Conservation (phyloP, 2,113 vertebrate species). For the Peromyscus polionotus region DNA sequence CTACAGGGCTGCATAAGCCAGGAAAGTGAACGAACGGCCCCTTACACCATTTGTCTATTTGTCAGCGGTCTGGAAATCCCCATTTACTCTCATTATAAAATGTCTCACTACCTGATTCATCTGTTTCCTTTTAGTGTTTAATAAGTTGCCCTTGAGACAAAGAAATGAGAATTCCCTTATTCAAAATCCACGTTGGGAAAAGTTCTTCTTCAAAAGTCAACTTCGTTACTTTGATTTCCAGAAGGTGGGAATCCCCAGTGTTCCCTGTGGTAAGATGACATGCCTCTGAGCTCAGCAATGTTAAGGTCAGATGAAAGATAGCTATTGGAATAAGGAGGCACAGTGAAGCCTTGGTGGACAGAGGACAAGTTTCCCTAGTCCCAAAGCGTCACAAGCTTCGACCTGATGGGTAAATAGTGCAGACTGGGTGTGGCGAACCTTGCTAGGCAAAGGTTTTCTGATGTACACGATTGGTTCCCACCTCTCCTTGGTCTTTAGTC, state of each 20-base stretch:
- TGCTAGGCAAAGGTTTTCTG: not conserved
- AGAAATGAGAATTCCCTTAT: slow-evolving; percentile 5
- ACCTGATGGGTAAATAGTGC: not conserved
- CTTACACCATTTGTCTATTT: not conserved
- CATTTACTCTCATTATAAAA: slow-evolving; percentile 20
- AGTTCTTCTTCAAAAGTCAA: slow-evolving; percentile 34
- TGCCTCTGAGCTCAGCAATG: not conserved
- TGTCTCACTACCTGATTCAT: not conserved
- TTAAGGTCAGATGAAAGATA: not conserved
- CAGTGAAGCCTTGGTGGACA: not conserved
- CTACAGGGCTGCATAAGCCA: accelerated
- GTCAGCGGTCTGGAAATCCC: not conserved
- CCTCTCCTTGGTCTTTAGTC: not conserved
- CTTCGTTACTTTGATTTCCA: slow-evolving; percentile 18
- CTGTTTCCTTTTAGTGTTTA: slow-evolving; percentile 1
- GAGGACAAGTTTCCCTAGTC: not conserved
- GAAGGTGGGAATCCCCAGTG: slow-evolving; percentile 35
- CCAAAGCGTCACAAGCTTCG: not conserved
- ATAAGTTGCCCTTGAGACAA: slow-evolving; percentile 35
- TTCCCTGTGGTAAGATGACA: not conserved
- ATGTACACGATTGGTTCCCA: not conserved
- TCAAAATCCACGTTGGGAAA: slow-evolving; percentile 55
- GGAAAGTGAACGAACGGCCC: not conserved
- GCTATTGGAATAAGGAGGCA: not conserved
- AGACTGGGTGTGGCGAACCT: not conserved